Percentiles rank a stretch among this genome's conserved stretches.
These are phyloP conservation scores for Atherinosoma microstoma DNA, from an alignment of 2,797 vertebrate species.

Conservation along the genomic window DNA sequence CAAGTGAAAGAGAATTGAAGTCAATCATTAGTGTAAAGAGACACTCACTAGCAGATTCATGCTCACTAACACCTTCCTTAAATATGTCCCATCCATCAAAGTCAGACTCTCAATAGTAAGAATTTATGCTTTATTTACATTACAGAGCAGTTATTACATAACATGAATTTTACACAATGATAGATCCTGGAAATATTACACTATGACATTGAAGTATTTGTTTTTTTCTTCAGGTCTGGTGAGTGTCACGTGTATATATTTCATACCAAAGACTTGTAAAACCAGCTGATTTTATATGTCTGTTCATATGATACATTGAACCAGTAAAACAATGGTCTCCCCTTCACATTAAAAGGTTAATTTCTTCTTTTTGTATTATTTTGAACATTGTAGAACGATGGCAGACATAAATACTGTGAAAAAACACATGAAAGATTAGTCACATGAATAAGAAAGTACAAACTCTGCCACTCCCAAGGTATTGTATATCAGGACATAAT, in stretches of 20 bases:
- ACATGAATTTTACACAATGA: not conserved
- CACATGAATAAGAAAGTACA: too few species aligned
- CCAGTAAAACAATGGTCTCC: too few species aligned
- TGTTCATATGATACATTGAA: too few species aligned
- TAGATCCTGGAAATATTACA: not conserved
- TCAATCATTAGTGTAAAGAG: not conserved
- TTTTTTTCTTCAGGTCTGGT: not conserved
- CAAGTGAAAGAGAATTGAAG: not conserved
- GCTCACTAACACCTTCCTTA: not conserved
- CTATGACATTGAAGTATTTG: not conserved
- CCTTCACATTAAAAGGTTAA: too few species aligned
- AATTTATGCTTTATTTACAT: not conserved
- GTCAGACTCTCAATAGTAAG: not conserved
- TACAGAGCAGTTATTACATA: not conserved
- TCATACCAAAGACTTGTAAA: not conserved
- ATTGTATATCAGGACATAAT: too few species aligned
- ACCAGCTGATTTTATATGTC: not conserved
- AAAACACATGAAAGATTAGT: too few species aligned
- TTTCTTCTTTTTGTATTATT: too few species aligned
- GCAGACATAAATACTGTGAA: too few species aligned
- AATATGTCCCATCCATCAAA: not conserved
- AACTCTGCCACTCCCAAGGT: too few species aligned
- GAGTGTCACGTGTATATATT: not conserved
- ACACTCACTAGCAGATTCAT: too few species aligned
- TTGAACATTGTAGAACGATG: too few species aligned